These are phyloP conservation scores for Hylaea fasciaria DNA, from an alignment of 2,888 invertebrate species.

Conservation along the genomic window DNA sequence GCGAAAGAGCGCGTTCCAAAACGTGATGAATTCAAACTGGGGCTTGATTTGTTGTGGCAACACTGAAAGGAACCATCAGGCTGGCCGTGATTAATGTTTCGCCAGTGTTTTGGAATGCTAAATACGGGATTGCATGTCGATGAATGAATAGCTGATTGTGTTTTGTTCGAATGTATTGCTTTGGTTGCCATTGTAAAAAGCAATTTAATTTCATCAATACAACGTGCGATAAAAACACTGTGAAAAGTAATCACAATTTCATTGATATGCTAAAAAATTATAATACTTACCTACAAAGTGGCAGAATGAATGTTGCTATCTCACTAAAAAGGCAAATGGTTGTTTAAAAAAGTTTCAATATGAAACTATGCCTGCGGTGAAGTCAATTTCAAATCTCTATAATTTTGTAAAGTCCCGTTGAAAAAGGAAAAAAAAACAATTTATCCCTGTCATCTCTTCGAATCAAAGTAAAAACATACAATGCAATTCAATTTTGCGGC, in stretches of 20 bases:
- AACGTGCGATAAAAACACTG: constrained; percentile 3
- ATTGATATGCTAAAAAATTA: neutral
- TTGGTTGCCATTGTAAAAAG: constrained; percentile 18
- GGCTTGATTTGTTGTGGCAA: constrained; percentile 44
- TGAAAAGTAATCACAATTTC: constrained; percentile 11
- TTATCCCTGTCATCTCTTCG: neutral
- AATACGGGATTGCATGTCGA: constrained; percentile 42
- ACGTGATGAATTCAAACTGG: constrained; percentile 56
- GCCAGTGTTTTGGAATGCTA: constrained; percentile 41
- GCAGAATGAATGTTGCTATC: neutral
- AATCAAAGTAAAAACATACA: constrained; percentile 28
- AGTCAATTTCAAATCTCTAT: too few relatives aligned
- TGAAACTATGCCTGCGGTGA: too few relatives aligned
- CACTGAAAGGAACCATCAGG: constrained; percentile 44
- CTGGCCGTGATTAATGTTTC: constrained; percentile 49
- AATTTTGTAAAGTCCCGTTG: too few relatives aligned
- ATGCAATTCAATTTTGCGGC: constrained; percentile 58
- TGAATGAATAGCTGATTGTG: constrained; percentile 36
- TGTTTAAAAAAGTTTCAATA: too few relatives aligned
- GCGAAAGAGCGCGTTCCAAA: constrained; percentile 61
- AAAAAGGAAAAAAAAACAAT: neutral
- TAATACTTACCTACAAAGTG: too few relatives aligned
- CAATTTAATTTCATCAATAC: constrained; percentile 24
- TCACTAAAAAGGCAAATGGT: too few relatives aligned
- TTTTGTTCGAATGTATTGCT: constrained; percentile 17